These are phyloP conservation scores for Artemia franciscana DNA, from an alignment of 1,140 invertebrate species.

Conservation along the genomic window DNA sequence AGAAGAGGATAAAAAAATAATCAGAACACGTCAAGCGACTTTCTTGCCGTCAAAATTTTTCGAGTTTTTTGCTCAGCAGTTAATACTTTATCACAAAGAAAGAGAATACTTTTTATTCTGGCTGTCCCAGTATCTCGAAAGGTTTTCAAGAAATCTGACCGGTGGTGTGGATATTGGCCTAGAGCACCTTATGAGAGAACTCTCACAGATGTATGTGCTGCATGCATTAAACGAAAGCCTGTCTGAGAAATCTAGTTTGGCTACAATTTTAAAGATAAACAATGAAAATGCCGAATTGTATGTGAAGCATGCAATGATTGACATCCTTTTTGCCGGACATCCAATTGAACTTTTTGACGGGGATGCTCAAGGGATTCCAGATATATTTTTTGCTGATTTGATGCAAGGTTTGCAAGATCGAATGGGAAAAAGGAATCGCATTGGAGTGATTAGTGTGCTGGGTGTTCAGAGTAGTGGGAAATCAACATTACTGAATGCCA, in stretches of 20 bases:
- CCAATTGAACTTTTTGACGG: neutral
- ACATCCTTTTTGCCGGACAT: neutral
- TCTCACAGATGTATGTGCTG: neutral
- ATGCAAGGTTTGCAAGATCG: neutral
- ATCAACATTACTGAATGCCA: constrained; percentile 1
- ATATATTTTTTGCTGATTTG: neutral
- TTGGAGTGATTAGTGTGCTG: neutral
- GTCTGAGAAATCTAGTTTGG: neutral
- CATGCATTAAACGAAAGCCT: neutral
- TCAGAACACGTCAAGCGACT: neutral
- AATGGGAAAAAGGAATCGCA: neutral
- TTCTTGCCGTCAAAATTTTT: neutral
- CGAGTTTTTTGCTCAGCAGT: neutral
- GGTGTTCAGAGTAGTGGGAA: constrained; percentile 3
- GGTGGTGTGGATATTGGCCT: neutral
- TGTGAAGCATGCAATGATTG: neutral
- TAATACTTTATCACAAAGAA: neutral
- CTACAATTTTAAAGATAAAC: neutral
- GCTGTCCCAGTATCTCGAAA: neutral
- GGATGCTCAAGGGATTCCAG: neutral
- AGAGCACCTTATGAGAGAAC: neutral
- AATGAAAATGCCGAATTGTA: neutral
- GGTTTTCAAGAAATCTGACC: neutral
- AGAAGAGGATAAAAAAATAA: neutral
- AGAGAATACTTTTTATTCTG: neutral